Evolutionary conservation across 2,797 vertebrate genomes (phyloP).

Genomic region (Enteromius afrohamiltoni): DNA sequence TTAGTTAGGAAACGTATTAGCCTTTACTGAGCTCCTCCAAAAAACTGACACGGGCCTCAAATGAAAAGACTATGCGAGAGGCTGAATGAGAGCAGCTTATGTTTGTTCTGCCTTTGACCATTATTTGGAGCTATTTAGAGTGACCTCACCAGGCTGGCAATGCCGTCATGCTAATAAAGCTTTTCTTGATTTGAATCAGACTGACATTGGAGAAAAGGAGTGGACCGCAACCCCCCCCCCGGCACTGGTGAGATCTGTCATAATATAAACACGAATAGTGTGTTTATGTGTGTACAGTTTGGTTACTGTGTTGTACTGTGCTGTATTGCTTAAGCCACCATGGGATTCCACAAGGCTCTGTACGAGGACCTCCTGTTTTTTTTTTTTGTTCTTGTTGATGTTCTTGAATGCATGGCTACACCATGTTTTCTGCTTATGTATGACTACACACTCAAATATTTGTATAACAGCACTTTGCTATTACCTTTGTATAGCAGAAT

Average conservation of each 20-base stretch:
- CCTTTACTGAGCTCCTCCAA: background rate
- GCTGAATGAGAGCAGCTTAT: constrained; percentile 40
- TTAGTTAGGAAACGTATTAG: background rate
- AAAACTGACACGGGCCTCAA: constrained; percentile 28
- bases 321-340: constrained; percentile 4
- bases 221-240: constrained; percentile 4
- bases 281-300: constrained; percentile 55
- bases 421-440: constrained; percentile 23
- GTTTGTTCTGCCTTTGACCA: constrained; percentile 39
- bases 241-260: background rate
- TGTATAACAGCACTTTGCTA: constrained; percentile 25
- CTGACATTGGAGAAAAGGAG: constrained; percentile 54
- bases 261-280: constrained; percentile 31
- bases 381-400: background rate
- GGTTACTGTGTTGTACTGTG: constrained; percentile 19
- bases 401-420: background rate
- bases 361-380: background rate
- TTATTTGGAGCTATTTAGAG: constrained; percentile 32
- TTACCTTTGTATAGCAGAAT: constrained; percentile 29
- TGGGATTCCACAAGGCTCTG: constrained; percentile 15
- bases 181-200: constrained; percentile 51
- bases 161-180: constrained; percentile 53
- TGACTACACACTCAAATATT: constrained; percentile 32
- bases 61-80: constrained; percentile 25
- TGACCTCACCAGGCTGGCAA: constrained; percentile 50